Evolutionary conservation across 2,113 vertebrate genomes (phyloP).

Genomic region (Triplophysa tibetana): DNA sequence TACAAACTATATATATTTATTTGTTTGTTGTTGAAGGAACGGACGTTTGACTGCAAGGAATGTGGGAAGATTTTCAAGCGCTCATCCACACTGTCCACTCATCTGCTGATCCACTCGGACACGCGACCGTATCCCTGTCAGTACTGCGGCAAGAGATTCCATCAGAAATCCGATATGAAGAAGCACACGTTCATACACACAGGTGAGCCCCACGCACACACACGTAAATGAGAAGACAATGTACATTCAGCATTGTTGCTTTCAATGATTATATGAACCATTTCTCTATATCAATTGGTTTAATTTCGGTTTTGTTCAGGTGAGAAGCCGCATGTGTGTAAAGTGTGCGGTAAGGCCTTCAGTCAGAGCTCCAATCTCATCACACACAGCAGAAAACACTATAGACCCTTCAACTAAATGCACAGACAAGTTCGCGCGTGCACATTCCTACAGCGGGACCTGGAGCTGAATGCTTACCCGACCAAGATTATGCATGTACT

Average conservation of each 20-base stretch:
- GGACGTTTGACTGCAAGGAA: constrained; percentile 67
- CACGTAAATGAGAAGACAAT: not conserved
- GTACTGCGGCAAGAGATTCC: constrained; percentile 75
- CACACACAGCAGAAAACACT: constrained; percentile 76
- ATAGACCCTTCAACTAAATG: constrained; percentile 63
- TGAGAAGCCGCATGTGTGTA: constrained; percentile 76
- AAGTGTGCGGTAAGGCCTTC: constrained; percentile 74
- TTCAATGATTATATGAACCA: too few species aligned
- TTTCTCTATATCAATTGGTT: too few species aligned
- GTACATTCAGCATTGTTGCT: too few species aligned
- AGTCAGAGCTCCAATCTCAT: constrained; percentile 80
- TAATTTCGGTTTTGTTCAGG: constrained; percentile 60
- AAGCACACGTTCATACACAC: constrained; percentile 61
- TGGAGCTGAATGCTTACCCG: constrained; percentile 60
- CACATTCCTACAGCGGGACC: constrained; percentile 60
- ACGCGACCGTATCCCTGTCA: constrained; percentile 74
- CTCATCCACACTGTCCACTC: constrained; percentile 75
- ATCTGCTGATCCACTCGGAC: constrained; percentile 76
- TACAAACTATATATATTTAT: too few species aligned
- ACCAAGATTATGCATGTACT: constrained; percentile 2
- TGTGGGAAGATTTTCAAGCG: constrained; percentile 76
- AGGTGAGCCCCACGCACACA: not conserved
- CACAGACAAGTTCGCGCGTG: constrained; percentile 44
- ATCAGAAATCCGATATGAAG: constrained; percentile 72
- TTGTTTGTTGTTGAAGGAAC: constrained; percentile 38